Percentiles rank a stretch among this genome's conserved stretches.
Evolutionary conservation across 2,113 vertebrate species (phyloP).

Genomic region (Calonectris borealis): DNA sequence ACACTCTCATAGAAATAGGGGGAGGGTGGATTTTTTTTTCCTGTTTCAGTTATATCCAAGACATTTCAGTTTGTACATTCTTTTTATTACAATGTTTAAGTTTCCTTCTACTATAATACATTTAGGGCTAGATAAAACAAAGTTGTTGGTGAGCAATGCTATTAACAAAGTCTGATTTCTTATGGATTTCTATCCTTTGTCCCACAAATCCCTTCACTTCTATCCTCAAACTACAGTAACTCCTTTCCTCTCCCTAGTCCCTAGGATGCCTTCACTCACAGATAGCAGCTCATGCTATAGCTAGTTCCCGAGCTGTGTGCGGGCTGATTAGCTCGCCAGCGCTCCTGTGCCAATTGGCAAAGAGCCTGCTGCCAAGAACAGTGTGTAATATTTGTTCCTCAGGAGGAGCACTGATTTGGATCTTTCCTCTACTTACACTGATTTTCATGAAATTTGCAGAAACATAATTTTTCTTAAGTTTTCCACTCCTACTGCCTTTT

Average conservation of each 20-base stretch:
- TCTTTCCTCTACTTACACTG: neutral
- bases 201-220: neutral
- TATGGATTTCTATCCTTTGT: neutral
- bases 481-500: neutral
- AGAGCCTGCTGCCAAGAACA: neutral
- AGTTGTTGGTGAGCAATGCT: neutral
- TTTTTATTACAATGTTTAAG: neutral
- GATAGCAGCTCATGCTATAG: neutral
- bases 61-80: neutral
- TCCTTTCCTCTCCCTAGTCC: neutral
- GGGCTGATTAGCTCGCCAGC: neutral
- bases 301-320: neutral
- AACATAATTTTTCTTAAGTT: neutral
- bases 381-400: neutral
- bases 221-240: neutral
- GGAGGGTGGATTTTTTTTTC: neutral
- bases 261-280: neutral
- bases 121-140: neutral
- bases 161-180: neutral
- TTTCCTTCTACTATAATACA: neutral
- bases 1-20: neutral
- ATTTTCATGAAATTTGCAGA: neutral
- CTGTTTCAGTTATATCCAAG: neutral
- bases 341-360: neutral
- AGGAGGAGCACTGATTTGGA: neutral